Percentiles rank a stretch among this genome's conserved stretches.
Conservation (phyloP, 2,888 invertebrate genomes). For the Polylopha cassiicola region DNA sequence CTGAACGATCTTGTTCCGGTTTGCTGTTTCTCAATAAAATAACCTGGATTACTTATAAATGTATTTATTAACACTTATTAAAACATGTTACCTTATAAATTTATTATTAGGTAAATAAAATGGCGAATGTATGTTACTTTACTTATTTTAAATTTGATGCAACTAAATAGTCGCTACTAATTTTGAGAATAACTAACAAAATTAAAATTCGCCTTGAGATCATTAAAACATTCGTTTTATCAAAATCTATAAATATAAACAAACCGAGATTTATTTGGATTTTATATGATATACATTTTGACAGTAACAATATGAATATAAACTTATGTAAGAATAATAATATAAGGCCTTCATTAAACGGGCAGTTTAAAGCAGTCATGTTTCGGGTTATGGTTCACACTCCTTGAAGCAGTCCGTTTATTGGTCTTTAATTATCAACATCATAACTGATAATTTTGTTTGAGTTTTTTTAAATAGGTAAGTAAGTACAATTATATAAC, state of each 20-base stretch:
- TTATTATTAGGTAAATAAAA: conserved; percentile 62
- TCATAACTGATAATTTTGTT: too few species aligned
- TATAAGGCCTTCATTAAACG: too few species aligned
- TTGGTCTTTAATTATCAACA: too few species aligned
- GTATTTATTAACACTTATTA: conserved; percentile 71
- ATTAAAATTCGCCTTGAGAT: conserved; percentile 30
- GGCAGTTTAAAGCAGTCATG: too few species aligned
- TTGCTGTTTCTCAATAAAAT: too few species aligned
- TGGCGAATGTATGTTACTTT: conserved; percentile 48
- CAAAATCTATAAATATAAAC: conserved; percentile 24
- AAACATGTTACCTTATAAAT: conserved; percentile 63
- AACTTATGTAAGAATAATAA: too few species aligned
- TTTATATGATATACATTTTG: conserved; percentile 25
- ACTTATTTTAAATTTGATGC: conserved; percentile 36
- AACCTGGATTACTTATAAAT: conserved; percentile 20
- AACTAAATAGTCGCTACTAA: conserved; percentile 44
- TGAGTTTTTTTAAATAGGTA: too few species aligned
- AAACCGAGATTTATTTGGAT: conserved; percentile 26
- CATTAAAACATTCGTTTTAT: conserved; percentile 26
- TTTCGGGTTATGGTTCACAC: too few species aligned
- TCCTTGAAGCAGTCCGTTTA: too few species aligned
- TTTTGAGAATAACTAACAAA: conserved; percentile 25
- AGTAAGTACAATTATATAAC: too few species aligned
- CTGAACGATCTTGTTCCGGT: too few species aligned
- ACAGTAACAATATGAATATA: conserved; percentile 46